A percentile compares a stretch with the other conserved stretches of the same genome.
phyloP scores from a whole-genome alignment of 2,113 vertebrate genomes.

The Mesitornis unicolor region DNA sequence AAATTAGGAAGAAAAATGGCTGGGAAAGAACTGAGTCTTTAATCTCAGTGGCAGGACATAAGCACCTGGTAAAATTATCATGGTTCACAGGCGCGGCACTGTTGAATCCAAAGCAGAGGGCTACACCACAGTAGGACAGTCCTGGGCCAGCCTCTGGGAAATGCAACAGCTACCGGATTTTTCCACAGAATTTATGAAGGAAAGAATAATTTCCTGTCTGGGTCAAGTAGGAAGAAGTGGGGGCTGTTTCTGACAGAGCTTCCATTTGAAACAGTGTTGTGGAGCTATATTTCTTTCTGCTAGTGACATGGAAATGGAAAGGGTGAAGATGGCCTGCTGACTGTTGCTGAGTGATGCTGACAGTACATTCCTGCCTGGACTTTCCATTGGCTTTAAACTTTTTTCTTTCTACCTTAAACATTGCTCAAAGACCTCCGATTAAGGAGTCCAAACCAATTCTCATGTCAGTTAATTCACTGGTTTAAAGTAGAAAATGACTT shows the following conservation, averaged over 20 bases:
- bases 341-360: not conserved
- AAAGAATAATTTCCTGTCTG: not conserved
- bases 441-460: not conserved
- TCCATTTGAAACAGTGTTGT: not conserved
- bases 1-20: not conserved
- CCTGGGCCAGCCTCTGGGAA: not conserved
- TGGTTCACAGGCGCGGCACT: not conserved
- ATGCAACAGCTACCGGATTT: not conserved
- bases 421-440: not conserved
- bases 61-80: not conserved
- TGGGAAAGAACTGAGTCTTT: not conserved
- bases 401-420: not conserved
- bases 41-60: not conserved
- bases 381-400: not conserved
- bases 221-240: not conserved
- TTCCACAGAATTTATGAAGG: not conserved
- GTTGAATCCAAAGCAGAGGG: not conserved
- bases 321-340: not conserved
- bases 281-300: not conserved
- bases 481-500: not conserved
- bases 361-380: not conserved
- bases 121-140: not conserved
- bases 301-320: not conserved
- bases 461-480: not conserved
- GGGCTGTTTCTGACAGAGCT: not conserved